Base-by-base conservation (phyloP, 2,888 invertebrate genomes). In the Leptarthrus brevirostris region DNA sequence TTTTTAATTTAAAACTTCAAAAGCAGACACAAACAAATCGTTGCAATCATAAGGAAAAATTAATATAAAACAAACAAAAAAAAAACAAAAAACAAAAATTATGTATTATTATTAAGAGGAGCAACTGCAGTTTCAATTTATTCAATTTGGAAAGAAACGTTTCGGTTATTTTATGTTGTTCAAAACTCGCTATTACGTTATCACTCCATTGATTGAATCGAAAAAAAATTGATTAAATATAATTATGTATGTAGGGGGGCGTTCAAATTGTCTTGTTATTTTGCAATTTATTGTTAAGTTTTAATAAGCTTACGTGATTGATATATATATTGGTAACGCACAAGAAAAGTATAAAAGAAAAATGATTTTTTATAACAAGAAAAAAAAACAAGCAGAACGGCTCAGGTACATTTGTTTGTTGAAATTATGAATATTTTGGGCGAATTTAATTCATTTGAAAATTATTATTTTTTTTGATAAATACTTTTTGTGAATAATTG, bases 211-310 rank as follows among this genome's bases (percentile, higher is more conserved):
- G 64, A 64, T 44, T 49, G 1, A 20, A 20, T 49, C n/a, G n/a
- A n/a, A n/a, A n/a, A n/a, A n/a, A n/a, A n/a, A n/a, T n/a, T n/a
- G n/a, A n/a, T n/a, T n/a, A n/a, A 49, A 49, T 49, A 20, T 49
- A 12, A 30, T 49, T 49, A 49, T 36, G 10, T 64, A 44, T 61
- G 16, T 64, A 64, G 44, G n/a, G n/a, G n/a, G 64, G 64, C 64
- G 64, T 64, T 64, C 64, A 64, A 64, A 34, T 58, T 64, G 14
- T 44, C 36, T 64, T 44, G 64, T 64, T 64, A 64, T 44, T 64
- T 64, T 64, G 64, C 64, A 64, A 64, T 64, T 20, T 47, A 64
- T 64, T 64, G 64, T 64, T 64, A 64, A 64, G 64, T 64, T 64
- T 40, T 64, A 44, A 8, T 6, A 49, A 16, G 18, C 49, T 16